Percentiles rank a stretch among this genome's conserved stretches.
These are phyloP conservation scores for Notocelia uddmanniana DNA, from an alignment of 2,888 invertebrate genomes.

Conservation along the genomic window DNA sequence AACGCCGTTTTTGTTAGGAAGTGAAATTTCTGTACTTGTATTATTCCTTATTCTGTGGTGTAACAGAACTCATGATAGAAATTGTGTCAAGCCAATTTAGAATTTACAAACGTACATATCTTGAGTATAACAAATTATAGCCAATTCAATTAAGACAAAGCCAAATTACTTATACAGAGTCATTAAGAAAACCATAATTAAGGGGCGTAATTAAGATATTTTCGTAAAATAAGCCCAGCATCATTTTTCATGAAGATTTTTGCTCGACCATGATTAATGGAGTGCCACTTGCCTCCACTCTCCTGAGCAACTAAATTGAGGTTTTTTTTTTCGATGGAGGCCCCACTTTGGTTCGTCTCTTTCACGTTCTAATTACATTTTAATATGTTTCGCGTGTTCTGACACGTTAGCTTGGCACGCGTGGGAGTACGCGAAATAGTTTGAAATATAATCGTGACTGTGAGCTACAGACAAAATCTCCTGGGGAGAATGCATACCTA, in stretches of 20 bases:
- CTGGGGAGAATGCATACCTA: too few relatives aligned
- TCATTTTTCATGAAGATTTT: conserved; percentile 35
- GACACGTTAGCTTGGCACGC: background rate
- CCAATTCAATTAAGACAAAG: background rate
- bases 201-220: conserved; percentile 23
- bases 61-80: too few relatives aligned
- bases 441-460: background rate
- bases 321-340: conserved; percentile 2
- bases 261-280: conserved; percentile 30
- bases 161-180: background rate
- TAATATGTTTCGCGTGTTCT: background rate
- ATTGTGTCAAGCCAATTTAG: too few relatives aligned
- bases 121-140: background rate
- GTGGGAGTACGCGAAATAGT: background rate
- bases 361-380: background rate
- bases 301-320: conserved; percentile 15
- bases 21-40: too few relatives aligned
- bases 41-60: too few relatives aligned
- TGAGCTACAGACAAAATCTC: background rate
- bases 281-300: conserved; percentile 16
- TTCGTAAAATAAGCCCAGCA: conserved; percentile 15
- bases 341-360: background rate
- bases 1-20: too few relatives aligned
- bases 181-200: conserved; percentile 15
- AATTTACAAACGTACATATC: background rate